These are phyloP conservation scores for Corydoras sp. DNA, from an alignment of 2,113 vertebrate species.

Conservation along the genomic window DNA sequence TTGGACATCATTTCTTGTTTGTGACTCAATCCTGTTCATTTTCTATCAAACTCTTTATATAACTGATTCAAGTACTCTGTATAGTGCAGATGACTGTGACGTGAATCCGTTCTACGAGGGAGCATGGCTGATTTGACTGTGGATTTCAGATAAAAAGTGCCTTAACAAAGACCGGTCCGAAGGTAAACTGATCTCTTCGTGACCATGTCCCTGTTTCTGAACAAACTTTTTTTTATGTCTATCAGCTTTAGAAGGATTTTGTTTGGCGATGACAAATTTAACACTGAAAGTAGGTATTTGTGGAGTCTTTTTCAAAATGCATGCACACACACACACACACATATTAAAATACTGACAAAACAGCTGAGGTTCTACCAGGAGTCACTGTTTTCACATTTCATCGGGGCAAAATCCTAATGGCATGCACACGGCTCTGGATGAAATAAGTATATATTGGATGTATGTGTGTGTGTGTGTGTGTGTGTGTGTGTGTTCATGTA, in stretches of 20 bases:
- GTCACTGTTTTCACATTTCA: constrained; percentile 59
- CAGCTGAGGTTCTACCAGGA: constrained; percentile 41
- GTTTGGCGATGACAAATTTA: constrained; percentile 17
- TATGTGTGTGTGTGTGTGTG: constrained; percentile 17
- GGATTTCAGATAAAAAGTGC: constrained; percentile 7
- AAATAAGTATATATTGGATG: constrained; percentile 22
- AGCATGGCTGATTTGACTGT: not conserved
- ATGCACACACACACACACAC: constrained; percentile 38
- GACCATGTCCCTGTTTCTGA: too few species aligned
- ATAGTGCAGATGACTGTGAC: too few species aligned
- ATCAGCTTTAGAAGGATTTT: too few species aligned
- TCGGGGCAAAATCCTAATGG: constrained; percentile 46
- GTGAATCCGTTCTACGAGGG: not conserved
- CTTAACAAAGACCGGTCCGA: not conserved
- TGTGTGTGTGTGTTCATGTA: constrained; percentile 21
- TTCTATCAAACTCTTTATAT: too few species aligned
- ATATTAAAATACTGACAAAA: constrained; percentile 57
- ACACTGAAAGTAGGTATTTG: constrained; percentile 42
- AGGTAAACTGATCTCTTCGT: constrained; percentile 7
- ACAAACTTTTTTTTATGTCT: too few species aligned
- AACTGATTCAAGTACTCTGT: too few species aligned
- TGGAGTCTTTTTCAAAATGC: constrained; percentile 26
- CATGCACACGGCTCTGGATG: constrained; percentile 54
- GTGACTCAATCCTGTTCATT: too few species aligned
- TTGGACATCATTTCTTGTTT: too few species aligned